Percentiles rank a stretch among this genome's conserved stretches.
Conservation (phyloP, 2,888 invertebrate genomes). For the Heteromyza rotundicornis region DNA sequence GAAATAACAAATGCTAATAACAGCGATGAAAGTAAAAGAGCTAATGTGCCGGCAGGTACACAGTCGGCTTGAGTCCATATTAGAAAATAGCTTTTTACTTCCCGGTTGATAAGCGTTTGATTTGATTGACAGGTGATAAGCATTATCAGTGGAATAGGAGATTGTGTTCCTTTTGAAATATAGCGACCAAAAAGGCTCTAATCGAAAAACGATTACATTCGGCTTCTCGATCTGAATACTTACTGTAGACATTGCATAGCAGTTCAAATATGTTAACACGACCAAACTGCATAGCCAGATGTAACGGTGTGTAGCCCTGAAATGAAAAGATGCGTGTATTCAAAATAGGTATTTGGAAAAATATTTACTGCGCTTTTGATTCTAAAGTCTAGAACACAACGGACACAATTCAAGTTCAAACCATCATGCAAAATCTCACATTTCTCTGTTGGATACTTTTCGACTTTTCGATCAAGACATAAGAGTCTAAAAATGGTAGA, state of each 20-base stretch:
- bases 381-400: too few relatives aligned
- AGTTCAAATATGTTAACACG: conserved; percentile 86
- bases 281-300: conserved; percentile 90
- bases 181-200: neutral
- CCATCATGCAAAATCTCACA: too few relatives aligned
- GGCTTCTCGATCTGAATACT: too few relatives aligned
- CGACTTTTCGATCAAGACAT: too few relatives aligned
- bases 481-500: too few relatives aligned
- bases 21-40: conserved; percentile 16
- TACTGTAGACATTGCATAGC: conserved; percentile 90
- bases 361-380: too few relatives aligned
- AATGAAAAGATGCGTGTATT: too few relatives aligned
- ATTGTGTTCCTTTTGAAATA: conserved; percentile 4
- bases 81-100: neutral
- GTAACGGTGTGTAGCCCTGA: conserved; percentile 93
- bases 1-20: neutral
- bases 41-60: conserved; percentile 9
- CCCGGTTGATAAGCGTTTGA: conserved; percentile 27
- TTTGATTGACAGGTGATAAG: conserved; percentile 40
- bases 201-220: too few relatives aligned
- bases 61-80: neutral
- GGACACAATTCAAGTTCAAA: too few relatives aligned
- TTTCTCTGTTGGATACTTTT: too few relatives aligned
- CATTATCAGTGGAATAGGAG: conserved; percentile 21
- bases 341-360: too few relatives aligned